These are phyloP conservation scores for Smutsia temminckii DNA, from an alignment of 2,797 vertebrate genomes.

Conservation along the genomic window DNA sequence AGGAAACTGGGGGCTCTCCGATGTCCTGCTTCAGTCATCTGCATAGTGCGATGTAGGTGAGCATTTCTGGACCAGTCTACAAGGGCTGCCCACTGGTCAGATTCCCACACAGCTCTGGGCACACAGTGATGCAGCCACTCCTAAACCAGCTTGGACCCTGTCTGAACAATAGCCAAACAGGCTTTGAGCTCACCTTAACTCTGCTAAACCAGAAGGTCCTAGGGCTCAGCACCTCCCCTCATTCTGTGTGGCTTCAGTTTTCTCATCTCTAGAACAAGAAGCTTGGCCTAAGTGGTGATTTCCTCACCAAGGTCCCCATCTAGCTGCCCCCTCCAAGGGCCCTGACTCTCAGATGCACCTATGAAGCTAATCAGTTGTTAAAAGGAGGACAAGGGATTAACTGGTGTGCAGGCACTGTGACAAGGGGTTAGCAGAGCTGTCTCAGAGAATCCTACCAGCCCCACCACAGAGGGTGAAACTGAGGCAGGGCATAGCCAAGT, in stretches of 20 bases:
- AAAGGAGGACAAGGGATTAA: not conserved
- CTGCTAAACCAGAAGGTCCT: not conserved
- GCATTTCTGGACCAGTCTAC: not conserved
- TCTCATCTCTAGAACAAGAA: not conserved
- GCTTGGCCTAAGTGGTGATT: not conserved
- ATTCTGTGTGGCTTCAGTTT: not conserved
- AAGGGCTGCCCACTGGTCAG: not conserved
- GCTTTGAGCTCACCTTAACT: not conserved
- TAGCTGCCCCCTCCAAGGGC: not conserved
- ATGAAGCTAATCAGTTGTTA: not conserved
- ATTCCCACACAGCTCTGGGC: not conserved
- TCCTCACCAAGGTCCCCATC: not conserved
- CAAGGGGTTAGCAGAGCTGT: not conserved
- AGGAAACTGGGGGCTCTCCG: not conserved
- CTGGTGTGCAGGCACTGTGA: accelerated
- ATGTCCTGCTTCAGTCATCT: not conserved
- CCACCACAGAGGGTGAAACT: not conserved
- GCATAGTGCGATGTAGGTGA: not conserved
- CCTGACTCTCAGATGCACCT: not conserved
- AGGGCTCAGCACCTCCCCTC: not conserved
- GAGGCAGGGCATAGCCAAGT: not conserved
- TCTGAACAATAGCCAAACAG: not conserved
- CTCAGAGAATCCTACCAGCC: not conserved
- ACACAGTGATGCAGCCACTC: not conserved
- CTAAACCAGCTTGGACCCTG: not conserved